These are phyloP conservation scores for Rapana venosa DNA, from an alignment of 2,888 invertebrate species.

Conservation along the genomic window DNA sequence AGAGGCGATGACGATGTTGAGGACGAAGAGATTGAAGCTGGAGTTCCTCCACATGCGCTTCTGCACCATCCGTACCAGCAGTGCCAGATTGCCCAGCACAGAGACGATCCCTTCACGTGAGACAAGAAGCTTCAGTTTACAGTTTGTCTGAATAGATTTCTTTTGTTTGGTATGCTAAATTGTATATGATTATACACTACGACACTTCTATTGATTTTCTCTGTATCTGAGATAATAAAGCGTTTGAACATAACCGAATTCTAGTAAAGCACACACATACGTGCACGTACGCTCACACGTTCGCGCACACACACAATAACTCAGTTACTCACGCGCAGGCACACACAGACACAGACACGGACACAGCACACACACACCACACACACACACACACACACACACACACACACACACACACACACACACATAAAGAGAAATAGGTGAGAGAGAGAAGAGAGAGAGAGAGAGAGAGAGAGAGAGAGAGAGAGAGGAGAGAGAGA, in stretches of 20 bases:
- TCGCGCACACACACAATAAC: background rate
- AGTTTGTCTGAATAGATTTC: background rate
- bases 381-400: constrained; percentile 16
- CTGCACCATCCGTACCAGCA: constrained; percentile 26
- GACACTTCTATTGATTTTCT: background rate
- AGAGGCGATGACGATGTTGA: constrained; percentile 43
- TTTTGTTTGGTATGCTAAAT: too few species aligned
- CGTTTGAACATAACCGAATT: too few species aligned
- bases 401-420: constrained; percentile 7
- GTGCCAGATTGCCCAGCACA: constrained; percentile 35
- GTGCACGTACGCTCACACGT: background rate
- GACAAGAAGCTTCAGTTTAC: background rate
- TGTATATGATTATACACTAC: background rate
- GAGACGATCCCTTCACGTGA: constrained; percentile 31
- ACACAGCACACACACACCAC: background rate
- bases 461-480: too few species aligned
- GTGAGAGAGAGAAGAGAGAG: background rate
- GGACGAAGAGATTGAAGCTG: constrained; percentile 43
- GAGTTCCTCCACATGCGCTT: constrained; percentile 41
- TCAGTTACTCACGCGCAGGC: too few species aligned
- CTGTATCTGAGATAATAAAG: too few species aligned
- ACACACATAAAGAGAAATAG: background rate
- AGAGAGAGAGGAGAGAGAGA: background rate
- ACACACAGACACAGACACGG: background rate
- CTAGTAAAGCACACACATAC: background rate